Base-by-base conservation (phyloP, 2,888 invertebrate genomes). In the Zaprionus obscuricornis region DNA sequence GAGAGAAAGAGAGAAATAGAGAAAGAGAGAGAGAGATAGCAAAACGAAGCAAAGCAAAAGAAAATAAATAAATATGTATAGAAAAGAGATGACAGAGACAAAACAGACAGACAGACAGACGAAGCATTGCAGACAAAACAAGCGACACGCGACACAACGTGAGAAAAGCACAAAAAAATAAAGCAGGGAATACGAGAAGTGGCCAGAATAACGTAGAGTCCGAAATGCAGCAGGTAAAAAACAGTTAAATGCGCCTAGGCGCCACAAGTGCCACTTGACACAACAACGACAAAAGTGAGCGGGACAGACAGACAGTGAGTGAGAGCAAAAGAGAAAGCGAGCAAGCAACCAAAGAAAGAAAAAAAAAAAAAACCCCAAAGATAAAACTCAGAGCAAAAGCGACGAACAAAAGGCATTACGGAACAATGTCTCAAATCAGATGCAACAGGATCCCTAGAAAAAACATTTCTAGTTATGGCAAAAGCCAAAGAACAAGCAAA, bases 201-300 rank as follows among this genome's bases (percentile, higher is more conserved):
- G 24, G 51, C 46, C 13, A 26, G 31, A 33, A 54, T 27, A 31
- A 10, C 26, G 39, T 31, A 20, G 40, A 26, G 40, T 40, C 40
- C 40, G 26, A 40, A 26, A 22, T n/a, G n/a, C n/a, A n/a, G n/a
- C n/a, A n/a, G n/a, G n/a, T n/a, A n/a, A n/a, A n/a, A n/a, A n/a
- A n/a, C n/a, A n/a, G 54, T 46, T 54, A 46, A 47, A 47, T 16
- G 22, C 36, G 34, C 37, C 26, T 16, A 27, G 47, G 36, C 34
- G 63, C 72, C 68, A 65, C 71, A 72, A 71, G 72, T 65, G 71
- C 72, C 68, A 72, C 71, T 71, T 71, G 70, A 66, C 70, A 55
- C 71, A 69, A 49, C 39, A 36, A 36, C 50, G 34, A 13, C 16
- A 6, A 22, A n/a, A n/a, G 16, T 11, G 10, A n/a, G 14, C 4